Base-by-base conservation (phyloP, 2,888 invertebrate genomes). In the Automeris io region DNA sequence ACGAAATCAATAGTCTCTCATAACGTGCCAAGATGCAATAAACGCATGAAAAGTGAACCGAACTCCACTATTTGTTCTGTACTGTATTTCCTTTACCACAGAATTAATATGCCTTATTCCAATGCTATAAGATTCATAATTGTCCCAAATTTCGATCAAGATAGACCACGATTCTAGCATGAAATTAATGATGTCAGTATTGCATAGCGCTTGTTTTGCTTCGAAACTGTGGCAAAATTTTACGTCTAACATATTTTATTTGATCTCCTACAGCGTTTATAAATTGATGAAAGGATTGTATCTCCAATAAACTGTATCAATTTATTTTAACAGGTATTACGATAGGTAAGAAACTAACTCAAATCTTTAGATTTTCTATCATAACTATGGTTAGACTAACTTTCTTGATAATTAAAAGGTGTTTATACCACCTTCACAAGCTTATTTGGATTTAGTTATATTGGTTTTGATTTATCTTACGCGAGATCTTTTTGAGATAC, bases 21-120 rank as follows among this genome's bases (percentile, higher is more conserved):
- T 73, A 70, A 67, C 77, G 74, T 78, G 78, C 72, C 70, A 75
- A 73, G 69, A 61, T 60, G 69, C 72, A 78, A 80, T 80, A 80
- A 81, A 72, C 70, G 72, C 62, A 77, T 71, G 75, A 78, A 78
- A 76, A 74, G 72, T 78, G 75, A 70, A 71, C 59, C 61, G 57
- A 57, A 49, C 55, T 54, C 45, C 48, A 64, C 68, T 70, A 78
- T 77, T 78, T 73, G 68, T 78, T 65, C 56, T 61, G 57, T 48
- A 49, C 43, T 54, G 34, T 43, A 48, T 42, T 42, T 44, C 36
- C 35, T 46, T 45, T 39, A 41, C 39, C 41, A 22, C 40, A n/a
- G 39, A 39, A 38, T 16, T 8, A n/a, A 16, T 19, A 43, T 45
- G 34, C 48, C 43, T 46, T 65, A 64, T 53, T 33, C 18, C 51